Base-by-base conservation (phyloP, 2,888 invertebrate species). In the Troilus luridus region DNA sequence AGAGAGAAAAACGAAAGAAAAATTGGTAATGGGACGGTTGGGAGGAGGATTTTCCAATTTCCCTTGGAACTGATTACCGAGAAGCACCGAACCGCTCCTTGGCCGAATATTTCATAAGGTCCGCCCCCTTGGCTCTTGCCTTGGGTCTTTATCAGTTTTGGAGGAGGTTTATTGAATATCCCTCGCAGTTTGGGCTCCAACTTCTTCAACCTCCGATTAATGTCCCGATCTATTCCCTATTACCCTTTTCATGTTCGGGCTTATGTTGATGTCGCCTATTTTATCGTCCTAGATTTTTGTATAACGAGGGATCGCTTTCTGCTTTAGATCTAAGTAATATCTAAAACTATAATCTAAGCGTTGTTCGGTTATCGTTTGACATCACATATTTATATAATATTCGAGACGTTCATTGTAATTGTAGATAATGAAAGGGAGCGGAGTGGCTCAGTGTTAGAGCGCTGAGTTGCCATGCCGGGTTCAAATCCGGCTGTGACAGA, bases 31-130 rank as follows among this genome's bases (percentile, higher is more conserved):
- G 54, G 85, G 56, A 85, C 14, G 85, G 56, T 11, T 11, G 54
- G n/a, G 3, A 21, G 56, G n/a, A 58, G 85, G 56, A 21, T 85
- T 85, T 85, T 85, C 85, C 85, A 85, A 85, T 85, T 85, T 85
- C 85, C 85, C 85, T 10, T 7, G 24, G 56, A 85, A 85, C 56
- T 85, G 85, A 85, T 85, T 85, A 85, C 85, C 56, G 56, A 21
- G 56, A 41, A 54, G 77, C 77, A 81, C 7, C 54, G 54, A 41
- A 85, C 85, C 81, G 54, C 21, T 54, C 81, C 81, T 54, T 8
- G 81, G 14, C 10, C 21, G 85, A 85, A 85, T 85, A 85, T 85
- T 85, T 85, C 85, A 85, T 85, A 85, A 85, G 85, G 72, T 58
- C 41, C 41, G 41, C 41, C 41, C 41, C 41, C 41, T 41, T 58